Base-by-base conservation (phyloP, 2,888 invertebrate species). In the Pantelozetes paolii region DNA sequence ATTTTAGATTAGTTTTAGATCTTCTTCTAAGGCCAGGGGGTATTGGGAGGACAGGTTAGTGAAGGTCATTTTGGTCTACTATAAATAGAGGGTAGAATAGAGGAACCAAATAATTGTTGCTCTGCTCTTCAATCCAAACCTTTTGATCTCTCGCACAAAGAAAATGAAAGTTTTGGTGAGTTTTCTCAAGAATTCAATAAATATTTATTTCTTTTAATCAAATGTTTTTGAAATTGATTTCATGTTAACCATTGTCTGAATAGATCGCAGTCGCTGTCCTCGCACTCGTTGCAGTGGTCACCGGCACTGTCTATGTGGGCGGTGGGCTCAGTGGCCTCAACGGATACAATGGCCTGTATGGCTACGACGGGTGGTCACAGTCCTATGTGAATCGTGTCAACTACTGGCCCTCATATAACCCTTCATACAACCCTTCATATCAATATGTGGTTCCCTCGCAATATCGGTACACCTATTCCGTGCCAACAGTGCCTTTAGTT, bases 81-180 rank as follows among this genome's bases (percentile, higher is more conserved):
- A 59, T 59, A 59, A 59, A 59, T 59, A 59, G 59, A 5, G 8
- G 26, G 18, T 18, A 3, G 15, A 30, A 26, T 11, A 8, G 13
- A 20, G 59, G 28, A 6, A 3, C 54, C 54, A 9, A 54, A 54
- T 2, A 15, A 9, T 54, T 20, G 13, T 18, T 15, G 45, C 6
- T 45, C 18, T 36, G 45, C 45, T 45, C 15, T 3, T 54, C 13
- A 36, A 62, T 32, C 28, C 18, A 62, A 36, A 30, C 13, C 6
- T 23, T 50, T 50, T 50, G 20, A n/a, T 8, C 50, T 50, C 50
- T 50, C 20, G 15, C 50, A 50, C 20, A 8, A 50, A n/a, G 30
- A 64, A 64, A 64, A 64, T 64, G 64, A 64, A 64, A n/a, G n/a
- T 40, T 36, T 64, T 64, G 64, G 64, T 64, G 11, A 64, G 59